Conservation (phyloP, 92 coral and sea anemone genomes). For the Scolanthus callimorphus region DNA sequence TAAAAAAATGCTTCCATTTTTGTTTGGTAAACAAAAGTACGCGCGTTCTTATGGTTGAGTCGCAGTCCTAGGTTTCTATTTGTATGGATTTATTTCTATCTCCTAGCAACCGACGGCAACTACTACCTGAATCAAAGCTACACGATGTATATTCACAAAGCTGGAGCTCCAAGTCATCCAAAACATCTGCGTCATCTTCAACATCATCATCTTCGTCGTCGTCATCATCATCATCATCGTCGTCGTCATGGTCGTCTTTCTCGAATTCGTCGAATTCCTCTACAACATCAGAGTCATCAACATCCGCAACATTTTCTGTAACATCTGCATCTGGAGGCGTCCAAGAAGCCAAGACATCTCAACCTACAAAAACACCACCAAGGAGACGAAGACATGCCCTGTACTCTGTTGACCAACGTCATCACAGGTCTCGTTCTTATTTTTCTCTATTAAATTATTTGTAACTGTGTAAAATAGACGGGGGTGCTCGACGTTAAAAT, state of each 20-base stretch:
- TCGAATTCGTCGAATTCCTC: constrained; percentile 32
- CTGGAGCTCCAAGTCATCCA: constrained; percentile 28
- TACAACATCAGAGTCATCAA: constrained; percentile 23
- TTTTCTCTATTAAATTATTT: too few relatives aligned
- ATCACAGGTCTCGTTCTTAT: too few relatives aligned
- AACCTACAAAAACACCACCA: not conserved
- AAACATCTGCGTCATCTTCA: constrained; percentile 14
- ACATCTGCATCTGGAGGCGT: constrained; percentile 8
- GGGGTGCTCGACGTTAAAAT: too few relatives aligned
- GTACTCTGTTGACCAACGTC: not conserved
- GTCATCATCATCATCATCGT: constrained; percentile 26
- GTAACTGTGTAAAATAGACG: too few relatives aligned
- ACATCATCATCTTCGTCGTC: constrained; percentile 29
- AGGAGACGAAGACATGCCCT: constrained; percentile 4
- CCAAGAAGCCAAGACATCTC: not conserved
- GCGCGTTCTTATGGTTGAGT: too few relatives aligned
- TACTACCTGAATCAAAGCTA: constrained; percentile 60
- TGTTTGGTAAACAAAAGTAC: too few relatives aligned
- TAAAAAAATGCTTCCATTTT: too few relatives aligned
- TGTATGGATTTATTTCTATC: too few relatives aligned
- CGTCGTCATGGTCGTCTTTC: constrained; percentile 31
- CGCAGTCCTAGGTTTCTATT: too few relatives aligned
- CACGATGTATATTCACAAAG: constrained; percentile 50
- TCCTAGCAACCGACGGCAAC: constrained; percentile 52
- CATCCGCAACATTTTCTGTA: constrained; percentile 24